A percentile compares a stretch with the other conserved stretches of the same genome.
phyloP scores from a whole-genome alignment of 2,888 invertebrate species.

The Tiliacea citrago region DNA sequence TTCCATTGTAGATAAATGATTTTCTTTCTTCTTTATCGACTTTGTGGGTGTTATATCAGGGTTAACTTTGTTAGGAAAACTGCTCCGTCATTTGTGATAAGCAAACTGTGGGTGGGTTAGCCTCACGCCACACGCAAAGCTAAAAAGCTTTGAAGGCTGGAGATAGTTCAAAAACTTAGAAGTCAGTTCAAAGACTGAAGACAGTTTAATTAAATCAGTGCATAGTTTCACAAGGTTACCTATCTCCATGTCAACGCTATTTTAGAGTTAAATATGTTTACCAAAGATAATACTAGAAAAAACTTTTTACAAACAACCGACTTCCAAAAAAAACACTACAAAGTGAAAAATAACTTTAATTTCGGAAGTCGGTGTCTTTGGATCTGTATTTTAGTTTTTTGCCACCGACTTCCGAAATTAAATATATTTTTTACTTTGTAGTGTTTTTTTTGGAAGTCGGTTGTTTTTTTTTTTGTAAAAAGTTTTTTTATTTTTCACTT shows the following conservation, averaged over 20 bases:
- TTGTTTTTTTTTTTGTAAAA: no score
- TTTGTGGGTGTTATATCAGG: slow-evolving; percentile 24
- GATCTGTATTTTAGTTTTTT: no score
- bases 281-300: not conserved
- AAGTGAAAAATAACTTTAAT: no score
- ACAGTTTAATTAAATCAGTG: not conserved
- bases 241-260: not conserved
- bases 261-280: no score
- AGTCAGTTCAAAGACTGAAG: not conserved
- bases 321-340: no score
- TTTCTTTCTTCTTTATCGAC: slow-evolving; percentile 22
- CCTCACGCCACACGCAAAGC: not conserved
- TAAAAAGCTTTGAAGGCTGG: slow-evolving; percentile 1
- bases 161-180: not conserved
- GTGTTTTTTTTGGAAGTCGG: no score
- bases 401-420: no score
- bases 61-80: slow-evolving; percentile 19
- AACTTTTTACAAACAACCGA: no score
- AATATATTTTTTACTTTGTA: no score
- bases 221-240: not conserved
- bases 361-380: no score
- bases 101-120: slow-evolving; percentile 20
- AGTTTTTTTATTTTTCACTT: no score
- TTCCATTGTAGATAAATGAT: slow-evolving; percentile 19
- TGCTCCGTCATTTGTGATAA: slow-evolving; percentile 7